phyloP scores from a whole-genome alignment of 2,113 vertebrate genomes.

The Hemiscyllium ocellatum region DNA sequence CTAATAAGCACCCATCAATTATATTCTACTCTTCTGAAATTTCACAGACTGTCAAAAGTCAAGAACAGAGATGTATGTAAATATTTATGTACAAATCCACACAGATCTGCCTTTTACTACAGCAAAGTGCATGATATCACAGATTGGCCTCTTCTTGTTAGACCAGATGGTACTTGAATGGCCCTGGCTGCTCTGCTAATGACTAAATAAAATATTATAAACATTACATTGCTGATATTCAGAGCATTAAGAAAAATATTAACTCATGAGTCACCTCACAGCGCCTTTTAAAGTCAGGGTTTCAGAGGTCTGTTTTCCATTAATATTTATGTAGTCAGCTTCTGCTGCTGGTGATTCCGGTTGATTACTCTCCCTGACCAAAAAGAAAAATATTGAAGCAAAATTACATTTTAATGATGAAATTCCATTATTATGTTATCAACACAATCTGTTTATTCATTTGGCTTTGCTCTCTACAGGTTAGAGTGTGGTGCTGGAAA shows the following conservation, averaged over 20 bases:
- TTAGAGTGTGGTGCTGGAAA: too few species aligned
- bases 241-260: background rate
- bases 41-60: background rate
- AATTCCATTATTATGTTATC: background rate
- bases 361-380: background rate
- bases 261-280: background rate
- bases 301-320: background rate
- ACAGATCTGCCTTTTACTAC: background rate
- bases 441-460: background rate
- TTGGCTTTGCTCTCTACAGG: background rate
- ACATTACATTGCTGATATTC: background rate
- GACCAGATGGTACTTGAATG: background rate
- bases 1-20: background rate
- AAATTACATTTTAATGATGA: background rate
- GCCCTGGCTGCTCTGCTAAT: background rate
- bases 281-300: background rate
- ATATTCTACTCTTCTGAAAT: background rate
- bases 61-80: background rate
- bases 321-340: background rate
- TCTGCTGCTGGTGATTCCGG: background rate
- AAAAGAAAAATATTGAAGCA: background rate
- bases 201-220: background rate
- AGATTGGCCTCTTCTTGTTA: background rate
- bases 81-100: background rate
- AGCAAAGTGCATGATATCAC: background rate